Evolutionary conservation across 2,113 vertebrate species (phyloP).

Genomic region (Crotophaga sulcirostris): DNA sequence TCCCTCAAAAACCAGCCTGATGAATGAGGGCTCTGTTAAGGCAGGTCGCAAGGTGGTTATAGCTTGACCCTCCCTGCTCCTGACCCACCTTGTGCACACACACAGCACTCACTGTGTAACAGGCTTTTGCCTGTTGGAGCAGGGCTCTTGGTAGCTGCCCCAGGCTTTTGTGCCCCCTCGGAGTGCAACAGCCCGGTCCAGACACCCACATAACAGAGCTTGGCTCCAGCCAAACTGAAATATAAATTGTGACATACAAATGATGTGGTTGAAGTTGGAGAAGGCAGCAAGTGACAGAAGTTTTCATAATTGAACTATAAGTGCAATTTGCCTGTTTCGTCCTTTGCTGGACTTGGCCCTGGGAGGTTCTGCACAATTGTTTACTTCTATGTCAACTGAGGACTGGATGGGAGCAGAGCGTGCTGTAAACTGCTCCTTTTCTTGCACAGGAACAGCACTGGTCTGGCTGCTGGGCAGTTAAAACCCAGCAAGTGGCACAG

Average conservation of each 20-base stretch:
- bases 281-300: not conserved
- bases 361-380: not conserved
- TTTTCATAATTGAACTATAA: not conserved
- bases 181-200: accelerated
- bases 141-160: not conserved
- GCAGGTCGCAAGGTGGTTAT: not conserved
- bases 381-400: not conserved
- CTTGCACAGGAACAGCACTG: not conserved
- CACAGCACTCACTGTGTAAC: not conserved
- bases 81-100: not conserved
- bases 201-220: not conserved
- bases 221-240: not conserved
- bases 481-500: not conserved
- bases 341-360: not conserved
- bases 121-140: accelerated
- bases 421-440: not conserved
- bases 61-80: not conserved
- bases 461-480: not conserved
- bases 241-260: not conserved
- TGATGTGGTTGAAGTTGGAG: not conserved
- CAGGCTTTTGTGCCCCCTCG: not conserved
- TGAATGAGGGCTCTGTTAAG: not conserved
- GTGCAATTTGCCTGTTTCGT: not conserved
- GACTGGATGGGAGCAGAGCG: not conserved
- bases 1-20: not conserved